Evolutionary conservation across 2,797 vertebrate species (phyloP), one percentile per base, ranked within the genome.

Genomic region (Sebastiscus tertius): DNA sequence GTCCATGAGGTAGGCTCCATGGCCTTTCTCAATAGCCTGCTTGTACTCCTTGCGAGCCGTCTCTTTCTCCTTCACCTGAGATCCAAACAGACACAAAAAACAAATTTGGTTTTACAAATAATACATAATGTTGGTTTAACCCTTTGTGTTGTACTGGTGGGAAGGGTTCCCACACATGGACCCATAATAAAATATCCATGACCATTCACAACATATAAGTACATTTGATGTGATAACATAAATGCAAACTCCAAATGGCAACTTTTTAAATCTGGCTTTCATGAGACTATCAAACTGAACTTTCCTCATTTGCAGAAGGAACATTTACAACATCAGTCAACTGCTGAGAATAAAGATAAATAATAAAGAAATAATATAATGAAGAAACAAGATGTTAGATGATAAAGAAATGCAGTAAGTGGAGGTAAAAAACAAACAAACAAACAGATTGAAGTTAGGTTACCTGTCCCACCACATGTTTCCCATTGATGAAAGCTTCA

Each of bases 401-500:
- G 6, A 34, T 10, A 20, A 4, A 6, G 20, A 42, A 31, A 56
- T 9, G 27, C 8, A 16, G 24, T 26, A 18, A 31, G 8, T 36
- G 8, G 8, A 69, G 3, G 2, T 12, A 29, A 56, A 54, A 29
- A 33, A 8, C n/a, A 46, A 42, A 42, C 14, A 8, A 49, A 49
- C 8, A 20, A 20, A 49, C 46, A n/a, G 14, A 49, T 20, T 49
- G 20, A 49, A 36, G 22, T 9, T 26, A 1, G 1, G 75, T 88
- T 93, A 98, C 97, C 97, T 98, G 88, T 91, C 97, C 97, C 34
- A 96, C 93, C 39, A 98, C 89, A 65, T 97, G 97, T 70, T 97
- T 98, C 68, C 96, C 97, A 16, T 97, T 97, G 89, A 98, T 97
- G 87, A 98, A 98, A 1, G 97, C 97, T 91, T 98, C 97, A 82